A percentile compares a stretch with the other conserved stretches of the same genome.
Conservation (phyloP, 2,797 vertebrate species). For the Stomatorhinus walkeri region DNA sequence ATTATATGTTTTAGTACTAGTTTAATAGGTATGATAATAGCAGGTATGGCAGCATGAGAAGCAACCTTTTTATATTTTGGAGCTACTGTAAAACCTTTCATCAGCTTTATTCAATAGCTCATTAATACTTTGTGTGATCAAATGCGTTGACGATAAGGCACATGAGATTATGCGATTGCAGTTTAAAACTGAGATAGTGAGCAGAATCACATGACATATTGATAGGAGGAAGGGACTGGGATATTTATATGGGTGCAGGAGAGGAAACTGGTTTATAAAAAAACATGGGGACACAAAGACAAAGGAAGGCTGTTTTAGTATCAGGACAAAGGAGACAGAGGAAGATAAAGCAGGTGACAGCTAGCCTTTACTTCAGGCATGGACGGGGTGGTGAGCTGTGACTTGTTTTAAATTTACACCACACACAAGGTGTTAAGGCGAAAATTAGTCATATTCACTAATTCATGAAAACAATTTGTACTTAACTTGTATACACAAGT, state of each 20-base stretch:
- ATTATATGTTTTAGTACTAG: neutral
- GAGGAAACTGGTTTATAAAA: neutral
- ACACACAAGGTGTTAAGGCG: neutral
- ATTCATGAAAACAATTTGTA: neutral
- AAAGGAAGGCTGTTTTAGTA: neutral
- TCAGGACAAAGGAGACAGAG: neutral
- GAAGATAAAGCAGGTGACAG: neutral
- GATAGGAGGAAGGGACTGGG: neutral
- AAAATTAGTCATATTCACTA: conserved; percentile 9
- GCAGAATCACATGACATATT: neutral
- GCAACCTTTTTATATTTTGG: neutral
- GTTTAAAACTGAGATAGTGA: neutral
- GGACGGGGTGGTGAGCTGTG: neutral
- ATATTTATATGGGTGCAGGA: neutral
- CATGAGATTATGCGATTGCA: neutral
- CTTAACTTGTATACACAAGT: neutral
- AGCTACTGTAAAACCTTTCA: neutral
- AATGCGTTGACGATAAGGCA: neutral
- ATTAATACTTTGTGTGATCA: neutral
- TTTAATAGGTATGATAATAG: neutral
- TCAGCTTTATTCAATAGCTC: neutral
- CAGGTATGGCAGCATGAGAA: neutral
- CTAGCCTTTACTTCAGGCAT: neutral
- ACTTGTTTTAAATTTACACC: conserved; percentile 17
- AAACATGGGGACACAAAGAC: neutral